Evolutionary conservation across 2,113 vertebrate genomes (phyloP).

Genomic region (Burhinus bistriatus): DNA sequence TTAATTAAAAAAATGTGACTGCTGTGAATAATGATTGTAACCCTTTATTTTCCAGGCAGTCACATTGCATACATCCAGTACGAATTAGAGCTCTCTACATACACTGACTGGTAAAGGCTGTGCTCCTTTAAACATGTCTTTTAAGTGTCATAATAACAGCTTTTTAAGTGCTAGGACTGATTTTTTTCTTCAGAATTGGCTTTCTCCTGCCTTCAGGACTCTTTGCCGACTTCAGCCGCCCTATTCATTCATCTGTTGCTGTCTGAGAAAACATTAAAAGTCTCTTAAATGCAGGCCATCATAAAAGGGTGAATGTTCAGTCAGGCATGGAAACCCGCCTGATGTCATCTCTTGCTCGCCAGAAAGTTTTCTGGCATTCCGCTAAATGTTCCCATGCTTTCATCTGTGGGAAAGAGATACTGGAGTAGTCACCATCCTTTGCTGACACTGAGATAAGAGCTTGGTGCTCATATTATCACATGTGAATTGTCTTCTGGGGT

Average conservation of each 20-base stretch:
- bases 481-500: not conserved
- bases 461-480: not conserved
- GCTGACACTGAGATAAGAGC: not conserved
- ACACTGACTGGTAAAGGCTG: not conserved
- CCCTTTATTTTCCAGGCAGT: slow-evolving; percentile 19
- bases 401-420: slow-evolving; percentile 22
- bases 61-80: not conserved
- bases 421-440: not conserved
- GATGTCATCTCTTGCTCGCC: not conserved
- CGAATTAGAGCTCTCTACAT: not conserved
- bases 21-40: slow-evolving; percentile 50
- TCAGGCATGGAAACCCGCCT: not conserved
- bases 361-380: not conserved
- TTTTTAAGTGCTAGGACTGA: not conserved
- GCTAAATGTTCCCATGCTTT: slow-evolving; percentile 19
- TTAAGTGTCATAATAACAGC: not conserved
- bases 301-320: slow-evolving; percentile 15
- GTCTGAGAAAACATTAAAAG: not conserved
- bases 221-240: not conserved
- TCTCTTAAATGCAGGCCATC: not conserved
- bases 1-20: slow-evolving; percentile 77
- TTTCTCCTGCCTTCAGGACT: not conserved
- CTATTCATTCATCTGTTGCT: not conserved
- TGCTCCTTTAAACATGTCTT: not conserved
- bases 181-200: not conserved